phyloP scores from a whole-genome alignment of 2,888 invertebrate species.

The Pterobdella sp. region DNA sequence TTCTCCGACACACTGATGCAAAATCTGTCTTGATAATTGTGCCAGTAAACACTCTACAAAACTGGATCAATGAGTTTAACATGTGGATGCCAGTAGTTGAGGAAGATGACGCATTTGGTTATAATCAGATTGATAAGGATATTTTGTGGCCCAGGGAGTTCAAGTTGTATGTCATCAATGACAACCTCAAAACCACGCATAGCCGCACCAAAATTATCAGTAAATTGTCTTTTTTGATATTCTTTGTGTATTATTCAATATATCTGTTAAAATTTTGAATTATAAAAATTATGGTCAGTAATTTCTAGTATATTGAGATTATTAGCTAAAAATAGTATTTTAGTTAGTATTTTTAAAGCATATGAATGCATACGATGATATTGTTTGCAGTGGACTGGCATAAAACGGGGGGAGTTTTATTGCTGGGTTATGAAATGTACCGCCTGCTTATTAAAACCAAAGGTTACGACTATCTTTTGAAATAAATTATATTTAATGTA shows the following conservation, averaged over 20 bases:
- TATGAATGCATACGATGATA: background rate
- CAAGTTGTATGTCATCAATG: constrained; percentile 80
- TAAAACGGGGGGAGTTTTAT: constrained; percentile 76
- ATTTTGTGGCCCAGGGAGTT: constrained; percentile 65
- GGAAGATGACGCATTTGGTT: constrained; percentile 19
- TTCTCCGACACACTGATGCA: constrained; percentile 77
- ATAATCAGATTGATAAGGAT: constrained; percentile 27
- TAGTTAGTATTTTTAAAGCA: constrained; percentile 7
- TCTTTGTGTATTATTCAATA: background rate
- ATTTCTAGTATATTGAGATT: background rate
- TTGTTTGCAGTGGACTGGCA: constrained; percentile 76
- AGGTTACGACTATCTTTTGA: background rate
- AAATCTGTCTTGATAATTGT: constrained; percentile 88
- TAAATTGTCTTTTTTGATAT: constrained; percentile 50
- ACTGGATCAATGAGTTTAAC: constrained; percentile 94
- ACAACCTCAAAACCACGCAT: constrained; percentile 80
- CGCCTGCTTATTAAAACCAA: constrained; percentile 61
- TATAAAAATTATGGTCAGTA: background rate
- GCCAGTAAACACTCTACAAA: constrained; percentile 95
- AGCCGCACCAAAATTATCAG: constrained; percentile 66
- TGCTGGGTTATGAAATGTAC: constrained; percentile 95
- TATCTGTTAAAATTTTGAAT: background rate
- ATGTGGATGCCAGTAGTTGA: constrained; percentile 74
- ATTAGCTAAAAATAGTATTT: background rate
- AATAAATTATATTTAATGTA: too few species aligned